Percentiles rank a stretch among this genome's conserved stretches.
These are phyloP conservation scores for Arge pagana DNA, from an alignment of 2,888 invertebrate genomes.

Conservation along the genomic window DNA sequence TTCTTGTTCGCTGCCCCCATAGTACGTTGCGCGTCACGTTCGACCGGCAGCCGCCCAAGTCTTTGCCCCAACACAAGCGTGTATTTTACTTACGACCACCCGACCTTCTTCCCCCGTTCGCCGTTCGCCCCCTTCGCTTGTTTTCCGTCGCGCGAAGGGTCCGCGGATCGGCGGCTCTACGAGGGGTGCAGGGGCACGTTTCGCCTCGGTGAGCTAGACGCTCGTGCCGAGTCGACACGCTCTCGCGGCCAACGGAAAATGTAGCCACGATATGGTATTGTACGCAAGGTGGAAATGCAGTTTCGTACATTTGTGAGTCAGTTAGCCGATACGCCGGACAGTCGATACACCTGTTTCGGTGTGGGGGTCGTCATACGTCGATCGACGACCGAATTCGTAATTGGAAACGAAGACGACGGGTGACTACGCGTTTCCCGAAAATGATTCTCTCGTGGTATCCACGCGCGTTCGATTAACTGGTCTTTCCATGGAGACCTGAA, in stretches of 20 bases:
- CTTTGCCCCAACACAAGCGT: too few relatives aligned
- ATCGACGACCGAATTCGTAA: too few relatives aligned
- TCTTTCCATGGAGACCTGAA: too few relatives aligned
- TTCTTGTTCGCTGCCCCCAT: slow-evolving; percentile 48
- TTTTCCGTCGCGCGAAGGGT: not conserved
- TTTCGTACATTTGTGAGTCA: slow-evolving; percentile 4
- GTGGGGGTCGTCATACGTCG: too few relatives aligned
- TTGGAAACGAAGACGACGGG: too few relatives aligned
- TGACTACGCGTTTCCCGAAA: too few relatives aligned
- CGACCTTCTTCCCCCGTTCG: too few relatives aligned
- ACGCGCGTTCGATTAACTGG: too few relatives aligned
- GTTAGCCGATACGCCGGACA: slow-evolving; percentile 1
- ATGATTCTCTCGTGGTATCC: not conserved
- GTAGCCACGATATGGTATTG: slow-evolving; percentile 27
- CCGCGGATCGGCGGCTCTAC: slow-evolving; percentile 3
- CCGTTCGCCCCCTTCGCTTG: too few relatives aligned
- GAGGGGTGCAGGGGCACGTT: too few relatives aligned
- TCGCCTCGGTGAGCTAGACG: too few relatives aligned
- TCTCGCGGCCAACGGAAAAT: slow-evolving; percentile 36
- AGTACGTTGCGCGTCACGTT: slow-evolving; percentile 49
- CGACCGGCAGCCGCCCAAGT: slow-evolving; percentile 1
- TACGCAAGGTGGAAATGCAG: slow-evolving; percentile 41
- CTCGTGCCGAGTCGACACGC: not conserved
- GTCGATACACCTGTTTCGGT: not conserved
- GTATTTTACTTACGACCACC: too few relatives aligned